A percentile compares a stretch with the other conserved stretches of the same genome.
Evolutionary conservation across 2,113 vertebrate species (phyloP).

Genomic region (Protobothrops mucrosquamatus): DNA sequence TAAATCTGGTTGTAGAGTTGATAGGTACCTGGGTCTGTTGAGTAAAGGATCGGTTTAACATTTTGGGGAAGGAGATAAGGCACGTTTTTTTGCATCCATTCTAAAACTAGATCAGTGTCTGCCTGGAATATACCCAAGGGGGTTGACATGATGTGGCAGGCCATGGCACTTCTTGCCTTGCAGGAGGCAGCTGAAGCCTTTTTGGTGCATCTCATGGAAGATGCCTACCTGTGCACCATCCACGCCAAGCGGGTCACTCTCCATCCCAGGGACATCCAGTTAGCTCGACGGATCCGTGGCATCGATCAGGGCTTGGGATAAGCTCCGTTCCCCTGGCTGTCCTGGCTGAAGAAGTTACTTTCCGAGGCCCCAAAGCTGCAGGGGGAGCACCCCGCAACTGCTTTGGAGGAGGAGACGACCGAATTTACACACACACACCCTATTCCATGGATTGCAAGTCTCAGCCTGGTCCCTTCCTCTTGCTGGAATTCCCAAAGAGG

Average conservation of each 20-base stretch:
- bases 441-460: background rate
- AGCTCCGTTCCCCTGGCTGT: background rate
- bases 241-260: conserved; percentile 83
- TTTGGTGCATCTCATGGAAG: conserved; percentile 78
- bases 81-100: too few relatives aligned
- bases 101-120: too few relatives aligned
- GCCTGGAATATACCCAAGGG: too few relatives aligned
- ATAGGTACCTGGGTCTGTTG: too few relatives aligned
- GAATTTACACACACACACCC: background rate
- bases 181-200: conserved; percentile 83
- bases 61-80: too few relatives aligned
- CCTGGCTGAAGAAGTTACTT: background rate
- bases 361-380: background rate
- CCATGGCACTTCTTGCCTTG: too few relatives aligned
- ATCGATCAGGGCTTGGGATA: conserved; percentile 67
- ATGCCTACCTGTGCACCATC: conserved; percentile 81
- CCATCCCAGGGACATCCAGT: conserved; percentile 80
- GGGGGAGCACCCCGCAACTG: background rate
- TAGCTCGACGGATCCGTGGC: conserved; percentile 82
- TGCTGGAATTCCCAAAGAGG: background rate
- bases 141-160: too few relatives aligned
- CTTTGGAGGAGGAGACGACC: background rate
- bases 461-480: background rate
- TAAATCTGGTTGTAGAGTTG: too few relatives aligned
- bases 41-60: too few relatives aligned